Evolutionary conservation across 2,113 vertebrate species (phyloP), one percentile per base, ranked within the genome.

Genomic region (Dascyllus trimaculatus): DNA sequence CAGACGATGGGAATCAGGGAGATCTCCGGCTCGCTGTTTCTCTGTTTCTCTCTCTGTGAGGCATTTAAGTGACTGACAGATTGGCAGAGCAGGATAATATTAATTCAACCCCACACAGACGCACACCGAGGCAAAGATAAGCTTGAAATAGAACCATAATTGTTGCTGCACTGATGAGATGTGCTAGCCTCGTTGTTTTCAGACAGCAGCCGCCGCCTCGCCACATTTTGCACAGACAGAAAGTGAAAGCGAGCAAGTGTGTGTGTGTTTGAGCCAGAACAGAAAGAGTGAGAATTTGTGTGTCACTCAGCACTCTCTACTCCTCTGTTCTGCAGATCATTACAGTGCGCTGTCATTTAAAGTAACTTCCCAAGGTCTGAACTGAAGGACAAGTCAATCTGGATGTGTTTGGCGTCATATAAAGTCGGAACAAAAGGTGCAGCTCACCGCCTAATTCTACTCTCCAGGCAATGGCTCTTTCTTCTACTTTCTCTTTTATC

Each of bases 71-170:
- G 80, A 85, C 61, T 81, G 84, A 89, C 76, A 79, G 78, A 74
- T 32, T 71, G 80, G 87, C 74, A 69, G 65, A 73, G 64, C 21
- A 69, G 61, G 54, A 59, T 83, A 49, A 49, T 75, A 84, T 85
- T 85, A 84, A 87, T 75, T 82, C 79, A 84, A 71, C 75, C 35
- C 64, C 63, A 70, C 29, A 56, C 35, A n/a, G 74, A 58, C 62
- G 56, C 35, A 62, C 59, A 60, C 18, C 4, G 51, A 51, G 68
- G 52, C 69, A 53, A 65, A 74, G 87, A 90, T 76, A 80, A 75
- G 81, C 73, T 73, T 79, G 84, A 91, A 88, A 93, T 86, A 82
- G 79, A 89, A 75, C 11, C 15, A n/a, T 78, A 86, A 86, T 84
- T 87, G 81, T 88, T 91, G 89, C 78, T 81, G 86, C 69, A 85